Evolutionary conservation across 2,888 invertebrate genomes (phyloP), one percentile per base, ranked within the genome.

Genomic region (Strigamia transsilvanica): DNA sequence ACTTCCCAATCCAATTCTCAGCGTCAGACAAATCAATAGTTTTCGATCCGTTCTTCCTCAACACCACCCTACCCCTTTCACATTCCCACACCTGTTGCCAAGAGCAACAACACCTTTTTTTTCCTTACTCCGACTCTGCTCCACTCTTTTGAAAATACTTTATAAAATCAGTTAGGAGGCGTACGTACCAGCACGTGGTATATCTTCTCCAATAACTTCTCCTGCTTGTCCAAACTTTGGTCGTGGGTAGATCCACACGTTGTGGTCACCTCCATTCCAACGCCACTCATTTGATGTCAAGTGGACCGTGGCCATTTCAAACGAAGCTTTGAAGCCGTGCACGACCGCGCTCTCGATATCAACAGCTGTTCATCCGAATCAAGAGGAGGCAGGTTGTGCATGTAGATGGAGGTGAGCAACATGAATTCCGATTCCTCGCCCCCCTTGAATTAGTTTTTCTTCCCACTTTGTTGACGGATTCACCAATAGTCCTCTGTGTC

Each of bases 341-440:
- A 21, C 61, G 61, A 66, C 23, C 61, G 61, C 61, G 23, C 61
- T 66, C 21, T 23, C 61, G 23, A 66, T 21, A 66, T 66, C 61
- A 66, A 66, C 61, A 66, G 61, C 61, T 66, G 61, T 66, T 66
- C 61, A 66, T 66, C 61, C 61, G 61, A 66, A 66, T 66, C 61
- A 23, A 66, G 23, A 66, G 61, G 61, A 21, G 23, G 61, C 61
- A 66, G 61, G 21, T 66, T 66, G 61, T 18, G 61, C 61, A 66
- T 66, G 61, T 21, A 23, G 61, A 23, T 66, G 12, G 21, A 66
- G 61, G 61, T 66, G 61, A 66, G 61, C 61, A 66, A 66, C 61
- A 66, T 66, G 13, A 66, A 46, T 46, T 46, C 61, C 61, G 18
- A 66, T 4, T 46, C 5, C 21, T 66, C 18, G 21, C 21, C 21